phyloP scores from a whole-genome alignment of 2,797 vertebrate species.

The Vultur gryphus region DNA sequence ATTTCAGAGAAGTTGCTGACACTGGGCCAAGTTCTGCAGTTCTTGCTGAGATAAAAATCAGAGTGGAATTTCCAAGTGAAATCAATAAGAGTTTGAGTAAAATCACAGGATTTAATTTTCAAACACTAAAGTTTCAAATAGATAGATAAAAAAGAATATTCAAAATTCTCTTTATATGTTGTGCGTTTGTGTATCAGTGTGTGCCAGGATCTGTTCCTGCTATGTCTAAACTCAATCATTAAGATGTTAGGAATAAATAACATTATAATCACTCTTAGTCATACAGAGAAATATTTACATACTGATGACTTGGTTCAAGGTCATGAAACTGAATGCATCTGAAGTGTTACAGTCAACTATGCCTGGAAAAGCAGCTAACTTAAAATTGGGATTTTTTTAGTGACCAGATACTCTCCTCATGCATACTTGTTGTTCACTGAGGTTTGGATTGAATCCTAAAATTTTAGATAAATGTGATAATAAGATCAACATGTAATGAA shows the following conservation, averaged over 20 bases:
- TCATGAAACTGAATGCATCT: neutral
- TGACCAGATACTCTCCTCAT: neutral
- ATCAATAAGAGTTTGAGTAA: neutral
- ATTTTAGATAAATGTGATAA: neutral
- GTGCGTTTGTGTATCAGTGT: neutral
- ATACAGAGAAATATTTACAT: slow-evolving; percentile 10
- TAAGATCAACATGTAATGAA: neutral
- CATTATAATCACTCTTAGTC: neutral
- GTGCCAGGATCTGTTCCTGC: neutral
- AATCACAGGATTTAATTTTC: neutral
- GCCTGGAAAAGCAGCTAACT: neutral
- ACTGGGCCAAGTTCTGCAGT: neutral
- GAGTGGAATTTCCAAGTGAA: neutral
- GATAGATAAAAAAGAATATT: neutral
- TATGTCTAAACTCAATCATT: neutral
- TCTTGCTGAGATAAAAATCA: neutral
- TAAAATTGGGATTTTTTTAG: neutral
- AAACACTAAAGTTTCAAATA: neutral
- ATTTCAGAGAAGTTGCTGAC: neutral
- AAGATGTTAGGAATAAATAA: slow-evolving; percentile 1
- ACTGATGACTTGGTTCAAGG: neutral
- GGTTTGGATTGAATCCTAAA: neutral
- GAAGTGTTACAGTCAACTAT: neutral
- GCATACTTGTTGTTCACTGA: neutral
- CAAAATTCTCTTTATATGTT: neutral